Conservation (phyloP, 2,797 vertebrate species). For the Muscicapa comitata region DNA sequence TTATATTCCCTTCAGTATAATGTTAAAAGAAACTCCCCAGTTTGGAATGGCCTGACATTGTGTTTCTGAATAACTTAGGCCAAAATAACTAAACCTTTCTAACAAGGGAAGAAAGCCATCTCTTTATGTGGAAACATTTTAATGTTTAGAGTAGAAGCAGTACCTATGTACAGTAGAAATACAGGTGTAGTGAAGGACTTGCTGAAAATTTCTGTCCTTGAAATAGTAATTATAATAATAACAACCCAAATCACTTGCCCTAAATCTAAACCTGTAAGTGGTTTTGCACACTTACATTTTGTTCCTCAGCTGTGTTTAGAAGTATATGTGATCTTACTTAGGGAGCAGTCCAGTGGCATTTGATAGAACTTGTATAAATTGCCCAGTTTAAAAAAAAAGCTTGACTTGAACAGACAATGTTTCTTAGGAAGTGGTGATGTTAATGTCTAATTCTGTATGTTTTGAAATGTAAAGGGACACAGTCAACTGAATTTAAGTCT, state of each 20-base stretch:
- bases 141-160: background rate
- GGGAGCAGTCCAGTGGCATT: background rate
- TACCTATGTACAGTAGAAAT: background rate
- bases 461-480: constrained; percentile 51
- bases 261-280: background rate
- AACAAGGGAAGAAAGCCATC: background rate
- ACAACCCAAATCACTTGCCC: background rate
- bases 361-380: background rate
- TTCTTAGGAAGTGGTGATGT: background rate
- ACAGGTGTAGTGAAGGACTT: background rate
- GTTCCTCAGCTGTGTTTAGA: background rate
- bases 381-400: background rate
- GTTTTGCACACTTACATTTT: background rate
- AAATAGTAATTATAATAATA: background rate
- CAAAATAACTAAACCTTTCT: background rate
- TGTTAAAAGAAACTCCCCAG: background rate
- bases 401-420: background rate
- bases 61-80: background rate
- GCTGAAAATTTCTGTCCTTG: background rate
- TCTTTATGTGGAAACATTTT: background rate
- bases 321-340: background rate
- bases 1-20: background rate
- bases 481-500: constrained; percentile 32
- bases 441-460: background rate
- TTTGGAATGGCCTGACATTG: background rate